Percentiles rank a stretch among this genome's conserved stretches.
Evolutionary conservation across 2,113 vertebrate species (phyloP).

Genomic region (Phylloscopus trochilus): DNA sequence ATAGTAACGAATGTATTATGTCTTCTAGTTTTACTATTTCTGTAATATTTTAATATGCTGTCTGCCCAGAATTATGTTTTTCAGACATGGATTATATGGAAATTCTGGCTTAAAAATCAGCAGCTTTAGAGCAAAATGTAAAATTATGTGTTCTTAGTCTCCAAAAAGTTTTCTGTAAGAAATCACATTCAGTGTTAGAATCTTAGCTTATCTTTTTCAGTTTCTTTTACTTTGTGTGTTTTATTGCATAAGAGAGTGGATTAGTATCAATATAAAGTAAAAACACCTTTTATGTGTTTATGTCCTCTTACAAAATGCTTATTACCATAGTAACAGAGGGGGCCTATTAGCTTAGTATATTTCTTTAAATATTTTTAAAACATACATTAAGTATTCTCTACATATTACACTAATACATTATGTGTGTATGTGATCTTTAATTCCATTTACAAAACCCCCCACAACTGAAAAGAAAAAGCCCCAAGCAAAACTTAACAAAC

Average conservation of each 20-base stretch:
- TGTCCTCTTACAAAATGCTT: not conserved
- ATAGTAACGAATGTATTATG: not conserved
- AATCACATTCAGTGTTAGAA: not conserved
- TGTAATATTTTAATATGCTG: not conserved
- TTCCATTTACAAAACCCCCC: not conserved
- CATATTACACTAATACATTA: not conserved
- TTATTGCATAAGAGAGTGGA: not conserved
- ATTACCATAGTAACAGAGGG: conserved; percentile 22
- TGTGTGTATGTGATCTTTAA: not conserved
- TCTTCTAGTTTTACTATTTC: not conserved
- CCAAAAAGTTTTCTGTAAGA: not conserved
- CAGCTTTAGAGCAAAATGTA: not conserved
- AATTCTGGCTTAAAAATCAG: conserved; percentile 30
- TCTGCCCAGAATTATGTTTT: not conserved
- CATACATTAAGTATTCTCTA: not conserved
- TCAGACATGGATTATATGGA: not conserved
- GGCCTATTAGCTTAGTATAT: not conserved
- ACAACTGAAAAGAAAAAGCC: not conserved
- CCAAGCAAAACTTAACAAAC: not conserved
- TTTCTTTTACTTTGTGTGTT: not conserved
- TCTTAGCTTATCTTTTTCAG: not conserved
- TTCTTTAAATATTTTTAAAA: conserved; percentile 9
- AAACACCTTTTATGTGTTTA: not conserved
- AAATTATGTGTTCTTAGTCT: not conserved
- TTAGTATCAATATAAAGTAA: not conserved